phyloP scores from a whole-genome alignment of 2,888 invertebrate genomes.

The Phlogophora meticulosa region DNA sequence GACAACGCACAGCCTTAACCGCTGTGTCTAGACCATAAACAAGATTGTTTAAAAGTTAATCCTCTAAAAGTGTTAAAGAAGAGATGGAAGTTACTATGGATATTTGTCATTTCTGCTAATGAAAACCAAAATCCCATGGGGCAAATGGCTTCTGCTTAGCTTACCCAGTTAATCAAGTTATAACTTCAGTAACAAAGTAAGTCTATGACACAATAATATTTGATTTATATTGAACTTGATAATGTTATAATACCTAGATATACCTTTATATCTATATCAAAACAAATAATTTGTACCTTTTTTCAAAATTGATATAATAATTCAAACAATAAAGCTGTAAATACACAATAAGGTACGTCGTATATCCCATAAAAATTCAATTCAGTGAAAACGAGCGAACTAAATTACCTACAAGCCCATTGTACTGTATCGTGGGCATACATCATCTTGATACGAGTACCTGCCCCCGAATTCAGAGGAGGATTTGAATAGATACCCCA shows the following conservation, averaged over 20 bases:
- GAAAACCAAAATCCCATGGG: no score
- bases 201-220: neutral
- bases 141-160: no score
- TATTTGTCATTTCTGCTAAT: no score
- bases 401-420: slow-evolving; percentile 73
- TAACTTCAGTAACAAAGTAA: slow-evolving; percentile 30
- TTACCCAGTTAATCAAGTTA: no score
- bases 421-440: slow-evolving; percentile 78
- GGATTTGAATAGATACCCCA: slow-evolving; percentile 87
- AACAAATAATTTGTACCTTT: neutral
- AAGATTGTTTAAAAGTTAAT: no score
- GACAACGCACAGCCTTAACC: no score
- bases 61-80: no score
- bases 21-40: no score
- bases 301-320: slow-evolving; percentile 14
- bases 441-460: slow-evolving; percentile 81
- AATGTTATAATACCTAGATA: neutral
- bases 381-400: slow-evolving; percentile 66
- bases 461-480: slow-evolving; percentile 80
- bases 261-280: neutral
- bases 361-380: slow-evolving; percentile 72
- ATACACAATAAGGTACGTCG: slow-evolving; percentile 44
- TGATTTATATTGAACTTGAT: no score
- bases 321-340: slow-evolving; percentile 40
- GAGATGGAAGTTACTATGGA: no score